These are phyloP conservation scores for Lithodes maja DNA, from an alignment of 2,888 invertebrate species.

Conservation along the genomic window DNA sequence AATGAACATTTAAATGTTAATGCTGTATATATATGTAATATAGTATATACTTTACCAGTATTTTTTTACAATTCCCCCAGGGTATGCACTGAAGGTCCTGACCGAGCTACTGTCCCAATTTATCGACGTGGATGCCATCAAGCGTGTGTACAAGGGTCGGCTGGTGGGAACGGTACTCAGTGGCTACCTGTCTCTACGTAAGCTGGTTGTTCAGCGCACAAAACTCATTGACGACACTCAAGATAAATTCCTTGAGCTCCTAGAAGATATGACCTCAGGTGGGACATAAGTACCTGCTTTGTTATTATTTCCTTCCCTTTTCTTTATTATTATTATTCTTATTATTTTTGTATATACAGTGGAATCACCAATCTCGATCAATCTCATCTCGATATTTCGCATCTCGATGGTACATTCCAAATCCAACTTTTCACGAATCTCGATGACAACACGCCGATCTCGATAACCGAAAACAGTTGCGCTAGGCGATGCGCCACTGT, in stretches of 20 bases:
- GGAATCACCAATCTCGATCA: too few relatives aligned
- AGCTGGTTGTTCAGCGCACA: constrained; percentile 95
- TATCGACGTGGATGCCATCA: constrained; percentile 89
- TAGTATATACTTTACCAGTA: too few relatives aligned
- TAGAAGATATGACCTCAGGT: constrained; percentile 97
- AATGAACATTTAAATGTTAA: background rate
- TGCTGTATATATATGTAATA: background rate
- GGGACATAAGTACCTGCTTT: constrained; percentile 53
- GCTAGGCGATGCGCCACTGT: too few relatives aligned
- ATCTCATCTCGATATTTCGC: too few relatives aligned
- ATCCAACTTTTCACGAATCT: too few relatives aligned
- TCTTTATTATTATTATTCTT: background rate
- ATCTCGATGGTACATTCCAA: too few relatives aligned
- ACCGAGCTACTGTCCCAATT: constrained; percentile 92
- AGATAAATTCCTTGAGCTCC: constrained; percentile 91
- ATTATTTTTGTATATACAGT: too few relatives aligned
- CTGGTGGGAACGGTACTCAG: constrained; percentile 93
- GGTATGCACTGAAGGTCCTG: constrained; percentile 91
- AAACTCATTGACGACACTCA: constrained; percentile 97
- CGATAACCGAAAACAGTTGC: too few relatives aligned
- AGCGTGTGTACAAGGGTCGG: constrained; percentile 91
- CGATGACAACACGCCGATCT: too few relatives aligned
- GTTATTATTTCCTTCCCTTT: background rate
- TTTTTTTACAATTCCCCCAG: constrained; percentile 73
- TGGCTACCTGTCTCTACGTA: constrained; percentile 92